phyloP scores from a whole-genome alignment of 2,113 vertebrate genomes.

The Catagonus wagneri region DNA sequence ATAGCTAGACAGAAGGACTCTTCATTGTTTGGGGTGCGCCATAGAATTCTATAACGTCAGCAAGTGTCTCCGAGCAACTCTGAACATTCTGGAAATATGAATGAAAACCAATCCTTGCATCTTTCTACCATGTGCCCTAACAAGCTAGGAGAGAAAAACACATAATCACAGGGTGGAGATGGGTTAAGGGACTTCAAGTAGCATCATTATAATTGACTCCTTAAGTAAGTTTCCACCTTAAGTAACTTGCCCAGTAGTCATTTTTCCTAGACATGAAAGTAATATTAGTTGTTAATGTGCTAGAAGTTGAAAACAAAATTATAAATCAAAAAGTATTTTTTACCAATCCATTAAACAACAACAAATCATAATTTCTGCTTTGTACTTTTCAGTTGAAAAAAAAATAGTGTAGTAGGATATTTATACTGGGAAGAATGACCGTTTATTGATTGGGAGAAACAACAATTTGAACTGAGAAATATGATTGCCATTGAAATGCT shows the following conservation, averaged over 20 bases:
- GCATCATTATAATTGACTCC: background rate
- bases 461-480: background rate
- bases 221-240: background rate
- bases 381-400: background rate
- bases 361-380: background rate
- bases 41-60: background rate
- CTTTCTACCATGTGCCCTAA: background rate
- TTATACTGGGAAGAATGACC: background rate
- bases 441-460: background rate
- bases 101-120: constrained; percentile 17
- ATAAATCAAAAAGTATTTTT: background rate
- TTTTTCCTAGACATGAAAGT: background rate
- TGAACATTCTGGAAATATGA: background rate
- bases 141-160: background rate
- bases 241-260: background rate
- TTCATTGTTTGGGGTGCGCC: background rate
- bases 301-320: background rate
- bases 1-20: background rate
- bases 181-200: background rate
- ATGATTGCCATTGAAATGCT: background rate
- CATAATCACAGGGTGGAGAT: too few relatives aligned
- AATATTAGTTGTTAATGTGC: background rate
- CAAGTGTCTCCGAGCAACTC: background rate
- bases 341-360: background rate
- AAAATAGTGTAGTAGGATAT: background rate